Base-by-base conservation (phyloP, 1,140 invertebrate genomes). In the Drosophila grimshawi region DNA sequence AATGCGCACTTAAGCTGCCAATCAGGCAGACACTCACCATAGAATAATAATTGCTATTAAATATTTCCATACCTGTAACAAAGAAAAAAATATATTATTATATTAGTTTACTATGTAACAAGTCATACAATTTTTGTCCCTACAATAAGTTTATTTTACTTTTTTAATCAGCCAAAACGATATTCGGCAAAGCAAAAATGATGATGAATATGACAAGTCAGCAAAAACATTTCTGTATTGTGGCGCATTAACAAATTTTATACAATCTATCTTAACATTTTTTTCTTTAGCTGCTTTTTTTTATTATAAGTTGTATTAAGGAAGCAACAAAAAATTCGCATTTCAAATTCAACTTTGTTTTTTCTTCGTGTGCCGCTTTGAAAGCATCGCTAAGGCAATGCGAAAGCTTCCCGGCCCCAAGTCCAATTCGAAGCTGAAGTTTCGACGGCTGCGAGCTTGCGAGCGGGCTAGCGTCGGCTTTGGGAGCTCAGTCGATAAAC, bases 401-500 rank as follows among this genome's bases (percentile, higher is more conserved):
- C 61, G 45, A 72, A 67, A 61, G 76, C 76, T 81, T 63, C 33
- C 41, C 63, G 29, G 62, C 51, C 27, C 43, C 46, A 64, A 71
- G 63, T 53, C 60, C 41, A 51, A 64, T 59, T 59, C 68, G 74
- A 68, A 55, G 68, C 64, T 72, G 59, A 63, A 63, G 32, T 46
- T 43, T 53, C 7, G 7, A 33, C 61, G 27, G 51, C 48, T 46
- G 46, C 52, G 62, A 89, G 85, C 85, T 89, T 90, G 80, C 85
- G 74, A 89, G 85, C 76, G 67, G 68, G 49, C 55, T 57, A 52
- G 61, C 68, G 55, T 57, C 45, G 63, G 49, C 46, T 67, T 76
- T 74, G 52, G 66, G 65, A 56, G 77, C 69, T 88, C 85, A 89
- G 85, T 89, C 86, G 81, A 75, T 53, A 79, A 85, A 81, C 85